phyloP scores from a whole-genome alignment of 2,113 vertebrate species.

The Tichodroma muraria region DNA sequence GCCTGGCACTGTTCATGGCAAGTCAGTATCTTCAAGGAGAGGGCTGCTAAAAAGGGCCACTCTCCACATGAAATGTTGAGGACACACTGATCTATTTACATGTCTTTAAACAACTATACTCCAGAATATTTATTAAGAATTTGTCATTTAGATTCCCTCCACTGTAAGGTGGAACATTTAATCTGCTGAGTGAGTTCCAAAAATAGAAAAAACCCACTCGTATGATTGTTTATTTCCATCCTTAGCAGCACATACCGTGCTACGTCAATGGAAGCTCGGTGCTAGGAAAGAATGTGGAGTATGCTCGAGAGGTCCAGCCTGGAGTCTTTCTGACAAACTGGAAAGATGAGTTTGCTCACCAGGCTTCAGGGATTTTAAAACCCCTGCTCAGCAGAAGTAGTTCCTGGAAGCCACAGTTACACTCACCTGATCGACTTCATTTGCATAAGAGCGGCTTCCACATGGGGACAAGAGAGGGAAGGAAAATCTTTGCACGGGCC shows the following conservation, averaged over 20 bases:
- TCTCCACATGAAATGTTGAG: background rate
- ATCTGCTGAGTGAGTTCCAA: slow-evolving; percentile 15
- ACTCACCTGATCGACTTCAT: slow-evolving; percentile 67
- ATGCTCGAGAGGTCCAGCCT: background rate
- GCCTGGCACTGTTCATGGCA: background rate
- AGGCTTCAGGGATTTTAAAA: background rate
- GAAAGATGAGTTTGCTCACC: background rate
- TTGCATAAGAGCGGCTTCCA: slow-evolving; percentile 48
- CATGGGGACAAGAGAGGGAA: background rate
- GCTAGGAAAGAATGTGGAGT: background rate
- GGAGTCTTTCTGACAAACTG: background rate
- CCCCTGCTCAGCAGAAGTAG: background rate
- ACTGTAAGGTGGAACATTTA: background rate
- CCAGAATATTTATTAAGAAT: background rate
- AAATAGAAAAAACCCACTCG: background rate
- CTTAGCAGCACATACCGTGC: background rate
- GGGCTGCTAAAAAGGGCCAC: background rate
- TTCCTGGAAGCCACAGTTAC: background rate
- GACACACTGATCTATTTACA: background rate
- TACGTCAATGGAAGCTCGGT: slow-evolving; percentile 16
- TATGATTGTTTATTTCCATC: slow-evolving; percentile 43
- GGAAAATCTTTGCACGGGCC: slow-evolving; percentile 10
- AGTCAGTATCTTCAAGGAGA: background rate
- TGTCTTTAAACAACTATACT: background rate
- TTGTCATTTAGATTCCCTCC: background rate